Evolutionary conservation across 2,888 invertebrate species (phyloP).

Genomic region (Drosophila birchii): DNA sequence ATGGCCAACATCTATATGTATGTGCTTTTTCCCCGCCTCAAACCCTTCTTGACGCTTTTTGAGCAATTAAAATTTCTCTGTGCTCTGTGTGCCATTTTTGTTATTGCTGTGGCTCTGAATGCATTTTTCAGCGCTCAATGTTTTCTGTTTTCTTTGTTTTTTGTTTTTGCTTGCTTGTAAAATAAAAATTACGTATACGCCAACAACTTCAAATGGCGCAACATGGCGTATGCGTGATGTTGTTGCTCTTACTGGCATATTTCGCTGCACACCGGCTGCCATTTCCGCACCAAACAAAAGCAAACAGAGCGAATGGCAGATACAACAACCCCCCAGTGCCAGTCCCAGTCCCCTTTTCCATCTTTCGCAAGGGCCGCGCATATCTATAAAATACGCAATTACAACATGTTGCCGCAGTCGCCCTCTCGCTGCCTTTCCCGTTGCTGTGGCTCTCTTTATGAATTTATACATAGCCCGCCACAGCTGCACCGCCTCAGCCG

Average conservation of each 20-base stretch:
- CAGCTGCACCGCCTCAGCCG: constrained; percentile 25
- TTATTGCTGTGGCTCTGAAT: constrained; percentile 37
- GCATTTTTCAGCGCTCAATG: constrained; percentile 38
- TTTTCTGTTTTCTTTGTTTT: constrained; percentile 50
- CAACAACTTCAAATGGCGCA: constrained; percentile 74
- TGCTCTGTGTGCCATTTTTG: constrained; percentile 54
- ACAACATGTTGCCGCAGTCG: constrained; percentile 74
- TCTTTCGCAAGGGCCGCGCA: constrained; percentile 26
- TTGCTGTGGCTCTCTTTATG: constrained; percentile 58
- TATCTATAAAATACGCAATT: constrained; percentile 78
- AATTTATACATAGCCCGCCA: constrained; percentile 63
- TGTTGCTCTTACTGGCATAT: constrained; percentile 59
- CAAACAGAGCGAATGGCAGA: constrained; percentile 59
- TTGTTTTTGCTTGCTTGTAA: constrained; percentile 59
- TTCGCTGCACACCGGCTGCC: constrained; percentile 75
- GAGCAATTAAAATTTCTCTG: constrained; percentile 75
- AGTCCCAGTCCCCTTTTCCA: constrained; percentile 13
- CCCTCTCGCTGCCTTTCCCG: constrained; percentile 34
- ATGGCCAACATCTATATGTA: neutral
- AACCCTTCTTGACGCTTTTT: constrained; percentile 43
- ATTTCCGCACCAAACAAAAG: constrained; percentile 70
- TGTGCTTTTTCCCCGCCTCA: neutral
- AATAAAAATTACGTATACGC: constrained; percentile 77
- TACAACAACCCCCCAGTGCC: constrained; percentile 45
- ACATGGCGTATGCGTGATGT: constrained; percentile 70